Base-by-base conservation (phyloP, 35 echinoderm and acorn worm genomes). In the Lytechinus variegatus region DNA sequence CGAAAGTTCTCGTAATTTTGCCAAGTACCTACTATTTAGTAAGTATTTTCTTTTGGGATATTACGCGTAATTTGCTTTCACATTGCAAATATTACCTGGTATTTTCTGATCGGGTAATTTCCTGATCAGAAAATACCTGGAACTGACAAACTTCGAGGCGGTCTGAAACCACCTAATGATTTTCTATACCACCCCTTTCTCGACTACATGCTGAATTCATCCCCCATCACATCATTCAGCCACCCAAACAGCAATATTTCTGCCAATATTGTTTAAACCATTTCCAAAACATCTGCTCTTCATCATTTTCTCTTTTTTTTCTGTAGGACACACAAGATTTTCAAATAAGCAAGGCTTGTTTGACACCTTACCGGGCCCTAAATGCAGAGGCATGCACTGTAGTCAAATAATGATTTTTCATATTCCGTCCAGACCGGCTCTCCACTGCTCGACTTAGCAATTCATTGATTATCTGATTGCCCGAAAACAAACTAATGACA, bases 401-500 rank as follows among this genome's bases (percentile, higher is more conserved):
- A 16, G 7, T 24, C 66, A 79, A 79, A n/a, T 24, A 79, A 79
- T 58, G 56, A 58, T 58, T 24, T 44, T n/a, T 79, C 66, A 79
- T 79, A 24, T 79, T 79, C 66, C 66, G n/a, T 79, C 66, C 19
- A 3, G 66, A 16, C 66, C n/a, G 19, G 66, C 66, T 79, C 66
- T 79, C 66, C 19, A 79, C 19, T 24, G 66, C 66, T 79, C n/a
- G 66, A 79, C 66, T 79, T 79, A 79, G 16, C 66, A 79, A 79
- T 79, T 79, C 66, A 79, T 79, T 79, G 66, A 79, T 79, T 79
- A 79, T 79, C 24, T 79, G 66, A 79, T 79, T 79, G 66, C 19
- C 66, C 66, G 4, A 24, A 79, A 79, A 79, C 4, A n/a, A 79
- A 79, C 66, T 79, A 79, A 79, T 79, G 21, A 79, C 66, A 5